Conservation (phyloP, 1,140 invertebrate genomes). For the Cotesia vestalis region DNA sequence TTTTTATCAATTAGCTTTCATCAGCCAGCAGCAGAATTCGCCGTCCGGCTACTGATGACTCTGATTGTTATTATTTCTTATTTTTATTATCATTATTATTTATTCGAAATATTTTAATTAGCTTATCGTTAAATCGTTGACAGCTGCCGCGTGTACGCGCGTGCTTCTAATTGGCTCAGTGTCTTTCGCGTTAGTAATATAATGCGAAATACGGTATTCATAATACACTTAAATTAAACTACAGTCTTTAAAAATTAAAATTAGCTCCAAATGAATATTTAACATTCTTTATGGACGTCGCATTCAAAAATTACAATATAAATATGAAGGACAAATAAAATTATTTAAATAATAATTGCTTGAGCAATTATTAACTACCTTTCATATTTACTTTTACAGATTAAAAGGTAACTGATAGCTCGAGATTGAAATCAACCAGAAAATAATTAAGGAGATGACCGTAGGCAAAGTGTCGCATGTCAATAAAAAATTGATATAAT, state of each 20-base stretch:
- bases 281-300: neutral
- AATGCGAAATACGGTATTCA: slow-evolving; percentile 40
- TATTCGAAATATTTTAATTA: slow-evolving; percentile 66
- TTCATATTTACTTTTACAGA: neutral
- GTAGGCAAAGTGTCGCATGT: slow-evolving; percentile 11
- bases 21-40: too few species aligned
- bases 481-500: slow-evolving; percentile 8
- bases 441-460: slow-evolving; percentile 16
- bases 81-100: slow-evolving; percentile 17
- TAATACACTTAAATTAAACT: slow-evolving; percentile 42
- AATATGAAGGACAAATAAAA: slow-evolving; percentile 9
- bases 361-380: neutral
- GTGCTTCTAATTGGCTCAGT: slow-evolving; percentile 61
- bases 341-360: slow-evolving; percentile 11
- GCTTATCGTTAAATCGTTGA: slow-evolving; percentile 62
- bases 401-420: neutral
- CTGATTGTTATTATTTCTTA: neutral
- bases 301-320: slow-evolving; percentile 11
- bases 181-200: slow-evolving; percentile 39
- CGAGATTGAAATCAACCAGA: slow-evolving; percentile 16
- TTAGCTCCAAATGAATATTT: neutral
- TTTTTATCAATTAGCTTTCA: too few species aligned
- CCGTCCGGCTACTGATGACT: neutral
- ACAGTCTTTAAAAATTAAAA: neutral
- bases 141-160: slow-evolving; percentile 58